Evolutionary conservation across 2,797 vertebrate genomes (phyloP).

Genomic region (Pseudochirops cupreus): DNA sequence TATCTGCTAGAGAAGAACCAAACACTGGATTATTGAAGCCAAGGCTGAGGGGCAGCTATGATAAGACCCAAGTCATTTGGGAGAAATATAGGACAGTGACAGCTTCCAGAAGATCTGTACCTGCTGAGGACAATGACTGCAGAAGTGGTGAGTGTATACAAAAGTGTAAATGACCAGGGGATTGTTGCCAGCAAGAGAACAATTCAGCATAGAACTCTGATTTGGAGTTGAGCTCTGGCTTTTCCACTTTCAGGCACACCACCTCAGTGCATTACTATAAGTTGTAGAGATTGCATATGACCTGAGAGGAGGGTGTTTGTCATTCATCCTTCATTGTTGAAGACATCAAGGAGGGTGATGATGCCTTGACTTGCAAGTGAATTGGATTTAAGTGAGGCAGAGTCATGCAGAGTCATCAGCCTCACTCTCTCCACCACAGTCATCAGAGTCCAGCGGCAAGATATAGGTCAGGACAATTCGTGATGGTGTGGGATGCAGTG

Average conservation of each 20-base stretch:
- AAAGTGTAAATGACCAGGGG: not conserved
- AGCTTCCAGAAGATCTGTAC: not conserved
- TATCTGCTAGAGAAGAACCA: not conserved
- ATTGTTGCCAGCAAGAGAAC: not conserved
- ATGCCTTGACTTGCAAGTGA: not conserved
- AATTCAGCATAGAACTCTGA: not conserved
- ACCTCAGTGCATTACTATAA: not conserved
- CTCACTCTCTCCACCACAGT: not conserved
- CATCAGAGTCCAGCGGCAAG: not conserved
- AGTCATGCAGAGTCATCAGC: not conserved
- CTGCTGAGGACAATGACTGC: not conserved
- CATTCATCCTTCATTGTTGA: not conserved
- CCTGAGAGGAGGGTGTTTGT: not conserved
- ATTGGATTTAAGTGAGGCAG: not conserved
- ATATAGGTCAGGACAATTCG: not conserved
- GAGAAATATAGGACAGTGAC: not conserved
- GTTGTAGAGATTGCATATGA: not conserved
- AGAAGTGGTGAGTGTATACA: not conserved
- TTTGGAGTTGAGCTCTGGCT: not conserved
- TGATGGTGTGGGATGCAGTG: not conserved
- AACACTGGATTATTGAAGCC: not conserved
- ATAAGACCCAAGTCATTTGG: not conserved
- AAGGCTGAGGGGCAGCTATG: not conserved
- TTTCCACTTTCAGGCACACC: not conserved
- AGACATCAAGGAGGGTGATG: not conserved